Percentiles rank a stretch among this genome's conserved stretches.
Conservation (phyloP, 2,888 invertebrate species). For the Plusia festucae region DNA sequence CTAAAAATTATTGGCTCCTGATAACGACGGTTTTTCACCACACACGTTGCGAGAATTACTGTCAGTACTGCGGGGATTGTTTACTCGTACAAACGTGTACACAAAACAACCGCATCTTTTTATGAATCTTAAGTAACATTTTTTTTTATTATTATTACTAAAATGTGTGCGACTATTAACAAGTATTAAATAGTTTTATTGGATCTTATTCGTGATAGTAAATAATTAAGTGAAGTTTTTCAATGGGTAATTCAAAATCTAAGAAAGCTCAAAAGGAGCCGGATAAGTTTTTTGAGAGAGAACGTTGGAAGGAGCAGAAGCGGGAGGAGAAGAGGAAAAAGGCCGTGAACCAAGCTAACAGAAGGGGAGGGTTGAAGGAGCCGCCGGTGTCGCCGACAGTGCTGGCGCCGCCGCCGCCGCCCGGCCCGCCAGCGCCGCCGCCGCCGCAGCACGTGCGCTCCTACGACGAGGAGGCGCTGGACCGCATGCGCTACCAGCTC, state of each 20-base stretch:
- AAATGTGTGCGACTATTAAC: conserved; percentile 51
- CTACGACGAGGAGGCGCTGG: conserved; percentile 88
- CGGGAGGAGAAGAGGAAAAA: conserved; percentile 75
- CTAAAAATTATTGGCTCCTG: conserved; percentile 72
- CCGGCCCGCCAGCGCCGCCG: conserved; percentile 63
- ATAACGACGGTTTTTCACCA: conserved; percentile 73
- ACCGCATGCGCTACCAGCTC: conserved; percentile 89
- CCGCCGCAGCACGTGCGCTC: conserved; percentile 74
- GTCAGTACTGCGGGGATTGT: conserved; percentile 71
- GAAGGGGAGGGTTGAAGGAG: conserved; percentile 71
- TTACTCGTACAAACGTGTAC: conserved; percentile 56
- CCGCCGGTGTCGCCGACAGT: conserved; percentile 62
- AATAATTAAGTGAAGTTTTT: conserved; percentile 35
- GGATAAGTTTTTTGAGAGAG: conserved; percentile 81
- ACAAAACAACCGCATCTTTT: conserved; percentile 23
- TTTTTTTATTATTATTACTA: conserved; percentile 23
- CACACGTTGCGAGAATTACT: conserved; percentile 65
- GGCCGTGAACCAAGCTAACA: conserved; percentile 67
- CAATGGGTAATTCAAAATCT: conserved; percentile 84
- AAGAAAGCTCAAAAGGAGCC: conserved; percentile 81
- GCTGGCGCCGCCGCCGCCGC: conserved; percentile 61
- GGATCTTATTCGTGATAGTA: conserved; percentile 14
- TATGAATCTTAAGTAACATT: conserved; percentile 17
- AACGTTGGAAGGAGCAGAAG: conserved; percentile 78
- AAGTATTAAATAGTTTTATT: conserved; percentile 14